These are phyloP conservation scores for Tiliacea citrago DNA, from an alignment of 2,888 invertebrate species.

Conservation along the genomic window DNA sequence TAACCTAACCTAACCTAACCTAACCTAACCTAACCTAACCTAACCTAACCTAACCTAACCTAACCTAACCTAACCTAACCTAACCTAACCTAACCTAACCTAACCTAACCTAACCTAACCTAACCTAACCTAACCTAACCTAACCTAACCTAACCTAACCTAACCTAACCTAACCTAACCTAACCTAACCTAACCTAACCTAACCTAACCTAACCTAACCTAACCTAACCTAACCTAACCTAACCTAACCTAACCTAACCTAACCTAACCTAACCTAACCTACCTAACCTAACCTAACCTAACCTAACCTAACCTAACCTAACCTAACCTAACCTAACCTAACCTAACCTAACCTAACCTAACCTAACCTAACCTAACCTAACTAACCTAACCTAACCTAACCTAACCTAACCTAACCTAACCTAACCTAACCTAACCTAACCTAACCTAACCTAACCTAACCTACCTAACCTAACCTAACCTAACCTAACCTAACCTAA, in stretches of 20 bases:
- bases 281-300: constrained; percentile 46
- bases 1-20: constrained; percentile 60
- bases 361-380: constrained; percentile 57
- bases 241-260: constrained; percentile 61
- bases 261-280: constrained; percentile 58
- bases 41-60: constrained; percentile 57
- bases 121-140: constrained; percentile 26
- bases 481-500: constrained; percentile 56
- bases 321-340: constrained; percentile 57
- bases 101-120: constrained; percentile 27
- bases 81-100: constrained; percentile 61
- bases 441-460: constrained; percentile 48
- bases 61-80: constrained; percentile 62
- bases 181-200: constrained; percentile 27
- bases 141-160: constrained; percentile 28
- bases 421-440: constrained; percentile 55
- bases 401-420: constrained; percentile 40
- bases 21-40: constrained; percentile 62
- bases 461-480: constrained; percentile 49
- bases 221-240: constrained; percentile 60
- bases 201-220: constrained; percentile 56
- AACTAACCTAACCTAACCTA: constrained; percentile 41
- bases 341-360: constrained; percentile 55
- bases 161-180: constrained; percentile 21
- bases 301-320: constrained; percentile 60